Conservation (phyloP, 2,113 vertebrate genomes). For the Alethe castanea region DNA sequence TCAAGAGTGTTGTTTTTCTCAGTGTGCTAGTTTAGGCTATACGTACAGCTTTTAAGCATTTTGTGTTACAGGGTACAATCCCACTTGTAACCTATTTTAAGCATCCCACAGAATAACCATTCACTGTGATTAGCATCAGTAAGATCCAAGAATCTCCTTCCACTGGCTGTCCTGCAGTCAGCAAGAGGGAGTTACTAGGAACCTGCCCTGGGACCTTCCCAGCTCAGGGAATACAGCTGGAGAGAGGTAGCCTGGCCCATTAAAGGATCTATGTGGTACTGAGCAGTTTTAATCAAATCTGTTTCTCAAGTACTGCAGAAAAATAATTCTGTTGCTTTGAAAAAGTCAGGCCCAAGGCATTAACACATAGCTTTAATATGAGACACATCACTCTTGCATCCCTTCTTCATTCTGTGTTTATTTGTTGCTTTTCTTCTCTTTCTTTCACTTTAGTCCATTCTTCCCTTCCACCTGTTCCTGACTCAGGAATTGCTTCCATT, state of each 20-base stretch:
- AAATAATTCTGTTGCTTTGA: not conserved
- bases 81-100: not conserved
- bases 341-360: not conserved
- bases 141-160: not conserved
- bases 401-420: not conserved
- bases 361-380: not conserved
- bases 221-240: not conserved
- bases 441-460: not conserved
- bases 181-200: not conserved
- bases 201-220: not conserved
- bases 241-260: not conserved
- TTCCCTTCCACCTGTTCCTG: constrained; percentile 9
- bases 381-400: not conserved
- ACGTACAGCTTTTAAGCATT: not conserved
- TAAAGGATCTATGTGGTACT: not conserved
- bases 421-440: not conserved
- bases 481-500: not conserved
- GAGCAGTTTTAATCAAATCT: not conserved
- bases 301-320: not conserved
- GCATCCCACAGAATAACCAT: not conserved
- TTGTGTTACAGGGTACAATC: not conserved
- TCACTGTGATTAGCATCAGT: not conserved
- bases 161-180: not conserved
- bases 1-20: not conserved
- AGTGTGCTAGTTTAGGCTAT: not conserved